A percentile compares a stretch with the other conserved stretches of the same genome.
Conservation (phyloP, 2,797 vertebrate genomes). For the Malurus splendens region DNA sequence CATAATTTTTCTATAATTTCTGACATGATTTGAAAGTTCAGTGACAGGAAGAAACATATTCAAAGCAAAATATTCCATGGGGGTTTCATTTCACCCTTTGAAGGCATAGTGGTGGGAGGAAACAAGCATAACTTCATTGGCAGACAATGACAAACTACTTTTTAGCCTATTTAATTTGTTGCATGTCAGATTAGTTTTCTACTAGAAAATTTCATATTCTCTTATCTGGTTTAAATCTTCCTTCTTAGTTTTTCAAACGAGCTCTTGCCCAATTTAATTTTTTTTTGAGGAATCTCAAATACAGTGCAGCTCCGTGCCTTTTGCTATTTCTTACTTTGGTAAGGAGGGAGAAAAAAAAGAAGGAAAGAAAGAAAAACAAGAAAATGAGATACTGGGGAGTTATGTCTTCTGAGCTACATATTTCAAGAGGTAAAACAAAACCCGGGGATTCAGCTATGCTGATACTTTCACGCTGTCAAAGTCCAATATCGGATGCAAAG, state of each 20-base stretch:
- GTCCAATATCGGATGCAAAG: background rate
- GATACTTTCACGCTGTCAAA: background rate
- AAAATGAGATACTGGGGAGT: background rate
- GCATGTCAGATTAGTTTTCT: background rate
- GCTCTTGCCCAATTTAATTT: background rate
- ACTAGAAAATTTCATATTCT: background rate
- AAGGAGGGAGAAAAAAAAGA: background rate
- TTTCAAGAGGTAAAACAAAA: background rate
- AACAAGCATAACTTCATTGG: background rate
- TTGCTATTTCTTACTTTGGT: background rate
- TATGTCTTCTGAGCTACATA: background rate
- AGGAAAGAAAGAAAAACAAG: background rate
- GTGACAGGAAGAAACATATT: background rate
- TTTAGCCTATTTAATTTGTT: background rate
- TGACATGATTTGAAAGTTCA: background rate
- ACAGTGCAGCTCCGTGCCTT: background rate
- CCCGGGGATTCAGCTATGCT: background rate
- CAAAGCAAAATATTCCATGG: background rate
- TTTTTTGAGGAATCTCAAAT: background rate
- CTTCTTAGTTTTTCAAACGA: background rate
- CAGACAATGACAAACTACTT: background rate
- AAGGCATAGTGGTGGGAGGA: background rate
- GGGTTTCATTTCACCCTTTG: background rate
- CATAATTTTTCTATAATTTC: background rate
- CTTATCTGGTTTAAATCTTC: background rate